Conservation (phyloP, 1,140 invertebrate species). For the Nixonia krombeini region DNA sequence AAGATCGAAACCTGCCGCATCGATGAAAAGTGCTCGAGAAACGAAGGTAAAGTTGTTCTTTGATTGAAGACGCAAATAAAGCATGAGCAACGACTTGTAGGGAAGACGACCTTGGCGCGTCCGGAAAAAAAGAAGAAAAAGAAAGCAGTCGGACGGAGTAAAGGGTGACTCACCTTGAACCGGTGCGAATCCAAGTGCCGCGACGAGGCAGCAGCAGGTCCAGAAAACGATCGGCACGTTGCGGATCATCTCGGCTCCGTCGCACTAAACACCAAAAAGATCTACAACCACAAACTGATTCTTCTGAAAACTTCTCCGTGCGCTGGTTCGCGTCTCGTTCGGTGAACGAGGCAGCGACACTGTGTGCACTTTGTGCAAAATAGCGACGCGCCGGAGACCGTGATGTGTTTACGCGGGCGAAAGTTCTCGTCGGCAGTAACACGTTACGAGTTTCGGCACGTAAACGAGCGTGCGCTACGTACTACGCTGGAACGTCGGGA, state of each 20-base stretch:
- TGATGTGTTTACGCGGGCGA: background rate
- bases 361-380: background rate
- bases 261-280: constrained; percentile 7
- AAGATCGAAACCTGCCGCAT: background rate
- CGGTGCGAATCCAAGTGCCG: constrained; percentile 33
- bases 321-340: background rate
- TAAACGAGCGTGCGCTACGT: background rate
- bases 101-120: background rate
- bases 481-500: background rate
- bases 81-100: background rate
- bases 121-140: background rate
- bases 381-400: too few species aligned
- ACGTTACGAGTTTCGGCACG: background rate
- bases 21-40: background rate
- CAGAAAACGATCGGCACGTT: background rate
- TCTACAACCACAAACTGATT: background rate
- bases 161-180: constrained; percentile 35
- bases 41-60: background rate
- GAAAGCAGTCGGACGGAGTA: too few species aligned
- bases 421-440: background rate
- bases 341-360: background rate
- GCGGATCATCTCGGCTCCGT: constrained; percentile 8
- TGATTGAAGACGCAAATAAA: background rate
- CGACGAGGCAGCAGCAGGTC: constrained; percentile 25
- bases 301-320: background rate